These are phyloP conservation scores for Cynoglossus semilaevis DNA, from an alignment of 2,113 vertebrate genomes.

Conservation along the genomic window DNA sequence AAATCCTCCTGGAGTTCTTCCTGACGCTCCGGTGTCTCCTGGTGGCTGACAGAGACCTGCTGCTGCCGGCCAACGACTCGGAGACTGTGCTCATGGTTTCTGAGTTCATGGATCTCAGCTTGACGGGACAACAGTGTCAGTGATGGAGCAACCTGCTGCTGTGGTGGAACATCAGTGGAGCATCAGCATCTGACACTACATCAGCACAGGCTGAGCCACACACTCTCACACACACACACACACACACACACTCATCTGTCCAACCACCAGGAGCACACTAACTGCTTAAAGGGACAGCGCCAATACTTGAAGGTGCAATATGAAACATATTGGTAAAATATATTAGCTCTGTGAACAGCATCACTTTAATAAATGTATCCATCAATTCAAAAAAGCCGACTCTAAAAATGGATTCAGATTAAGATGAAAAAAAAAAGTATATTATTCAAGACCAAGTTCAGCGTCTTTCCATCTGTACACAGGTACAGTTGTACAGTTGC, in stretches of 20 bases:
- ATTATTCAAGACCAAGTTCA: no score
- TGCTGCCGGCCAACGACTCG: slow-evolving; percentile 53
- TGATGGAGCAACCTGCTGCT: slow-evolving; percentile 43
- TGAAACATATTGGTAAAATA: background rate
- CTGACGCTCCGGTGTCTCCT: slow-evolving; percentile 80
- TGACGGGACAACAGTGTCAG: background rate
- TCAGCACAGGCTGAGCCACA: slow-evolving; percentile 18
- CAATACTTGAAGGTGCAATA: background rate
- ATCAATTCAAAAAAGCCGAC: no score
- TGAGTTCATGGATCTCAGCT: slow-evolving; percentile 2
- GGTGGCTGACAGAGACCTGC: slow-evolving; percentile 70
- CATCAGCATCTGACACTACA: slow-evolving; percentile 27
- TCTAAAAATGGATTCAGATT: no score
- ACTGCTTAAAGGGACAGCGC: slow-evolving; percentile 76
- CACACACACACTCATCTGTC: slow-evolving; percentile 31
- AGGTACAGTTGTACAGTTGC: no score
- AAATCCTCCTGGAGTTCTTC: slow-evolving; percentile 80
- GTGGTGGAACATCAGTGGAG: slow-evolving; percentile 44
- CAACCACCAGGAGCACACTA: slow-evolving; percentile 55
- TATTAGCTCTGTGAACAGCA: no score
- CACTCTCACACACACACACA: slow-evolving; percentile 16
- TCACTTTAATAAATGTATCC: no score
- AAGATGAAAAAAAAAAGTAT: no score
- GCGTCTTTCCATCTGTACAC: no score
- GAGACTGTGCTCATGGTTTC: slow-evolving; percentile 63